Evolutionary conservation across 2,888 invertebrate species (phyloP), one percentile per base, ranked within the genome.

Genomic region (Strigamia transsilvanica): DNA sequence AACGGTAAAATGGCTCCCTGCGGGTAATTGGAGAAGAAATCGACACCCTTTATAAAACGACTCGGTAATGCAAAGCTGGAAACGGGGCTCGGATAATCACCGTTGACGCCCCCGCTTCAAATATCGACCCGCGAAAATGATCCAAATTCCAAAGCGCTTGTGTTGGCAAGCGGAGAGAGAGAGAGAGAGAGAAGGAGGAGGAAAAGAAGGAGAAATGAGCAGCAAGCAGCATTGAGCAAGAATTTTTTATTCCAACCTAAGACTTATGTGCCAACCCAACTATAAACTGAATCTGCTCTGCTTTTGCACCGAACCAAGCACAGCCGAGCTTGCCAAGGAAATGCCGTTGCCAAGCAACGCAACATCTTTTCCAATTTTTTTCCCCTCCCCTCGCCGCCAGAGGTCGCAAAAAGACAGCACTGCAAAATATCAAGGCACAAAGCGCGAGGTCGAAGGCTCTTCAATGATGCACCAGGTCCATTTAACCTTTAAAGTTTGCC

Each of bases 11-110:
- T 56, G 56, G 21, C 56, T 56, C n/a, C 18, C 56, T 56, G 56
- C 56, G 56, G 56, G 56, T 56, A 56, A 56, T 56, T 56, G 56
- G 56, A 56, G 56, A 56, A 56, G 56, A 56, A 56, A 56, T 56
- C 56, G 56, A 18, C 56, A 56, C 56, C 56, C 56, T 56, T 56
- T 9, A 18, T 56, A 56, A 21, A 56, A 18, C 56, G 18, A 56
- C 56, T 56, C 56, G 56, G 56, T 18, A 18, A 15, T 56, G 56
- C 56, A 18, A 56, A 56, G 56, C 56, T 56, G 56, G 46, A 56
- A 56, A n/a, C 56, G 56, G 56, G 56, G 56, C 56, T 15, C 56
- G 56, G 56, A 56, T 56, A 56, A 56, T 56, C 56, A 56, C 56
- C 56, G 56, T 56, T 56, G 56, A 56, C 56, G 56, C 56, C 56